These are phyloP conservation scores for Apistogramma diplotaenia DNA, from an alignment of 2,113 vertebrate genomes.

Conservation along the genomic window DNA sequence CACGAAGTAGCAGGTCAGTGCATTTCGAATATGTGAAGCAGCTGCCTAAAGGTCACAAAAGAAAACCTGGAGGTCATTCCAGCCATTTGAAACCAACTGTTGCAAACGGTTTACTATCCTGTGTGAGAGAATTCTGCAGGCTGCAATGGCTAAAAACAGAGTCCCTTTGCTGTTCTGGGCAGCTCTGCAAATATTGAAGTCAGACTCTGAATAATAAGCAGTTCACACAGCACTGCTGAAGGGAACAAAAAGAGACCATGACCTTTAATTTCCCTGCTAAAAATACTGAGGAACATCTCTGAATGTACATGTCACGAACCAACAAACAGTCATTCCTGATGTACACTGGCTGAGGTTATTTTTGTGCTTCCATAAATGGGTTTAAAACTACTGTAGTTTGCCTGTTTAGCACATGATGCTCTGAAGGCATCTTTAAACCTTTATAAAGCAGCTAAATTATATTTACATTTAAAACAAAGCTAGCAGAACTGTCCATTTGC, in stretches of 20 bases:
- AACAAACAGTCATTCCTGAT: background rate
- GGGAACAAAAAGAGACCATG: background rate
- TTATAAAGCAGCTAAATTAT: background rate
- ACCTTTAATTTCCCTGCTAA: background rate
- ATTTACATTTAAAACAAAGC: background rate
- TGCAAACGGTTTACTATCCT: background rate
- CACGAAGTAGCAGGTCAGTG: too few relatives aligned
- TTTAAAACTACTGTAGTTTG: background rate
- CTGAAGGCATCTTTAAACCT: background rate
- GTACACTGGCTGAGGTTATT: background rate
- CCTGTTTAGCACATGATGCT: background rate
- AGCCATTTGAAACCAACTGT: background rate
- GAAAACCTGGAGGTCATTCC: background rate
- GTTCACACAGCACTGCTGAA: background rate
- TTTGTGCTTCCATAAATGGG: background rate
- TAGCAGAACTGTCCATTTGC: too few relatives aligned
- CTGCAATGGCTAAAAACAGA: background rate
- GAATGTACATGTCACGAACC: background rate
- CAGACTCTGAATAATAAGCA: slow-evolving; percentile 11
- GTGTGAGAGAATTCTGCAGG: background rate
- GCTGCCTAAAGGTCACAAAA: background rate
- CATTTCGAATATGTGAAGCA: too few relatives aligned
- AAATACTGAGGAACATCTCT: slow-evolving; percentile 12
- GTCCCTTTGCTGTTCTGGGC: slow-evolving; percentile 15
- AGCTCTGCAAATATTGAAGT: slow-evolving; percentile 27